A percentile compares a stretch with the other conserved stretches of the same genome.
Conservation (phyloP, 1,140 invertebrate genomes). For the Drosophila kohkoa region DNA sequence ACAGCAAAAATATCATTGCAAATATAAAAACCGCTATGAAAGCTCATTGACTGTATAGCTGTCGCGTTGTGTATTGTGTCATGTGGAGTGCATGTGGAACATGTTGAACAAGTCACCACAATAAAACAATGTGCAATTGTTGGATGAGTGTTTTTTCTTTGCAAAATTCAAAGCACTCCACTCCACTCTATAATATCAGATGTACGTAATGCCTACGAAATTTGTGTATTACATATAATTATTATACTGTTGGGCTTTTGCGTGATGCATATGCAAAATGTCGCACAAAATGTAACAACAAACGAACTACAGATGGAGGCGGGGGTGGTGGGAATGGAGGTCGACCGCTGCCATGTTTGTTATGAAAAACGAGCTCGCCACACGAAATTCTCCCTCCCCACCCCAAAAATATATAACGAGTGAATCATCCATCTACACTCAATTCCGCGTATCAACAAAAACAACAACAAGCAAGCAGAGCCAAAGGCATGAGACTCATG, state of each 20-base stretch:
- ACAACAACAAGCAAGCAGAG: conserved; percentile 34
- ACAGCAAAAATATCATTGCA: conserved; percentile 31
- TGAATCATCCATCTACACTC: conserved; percentile 64
- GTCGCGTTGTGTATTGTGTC: conserved; percentile 37
- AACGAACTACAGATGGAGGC: not conserved
- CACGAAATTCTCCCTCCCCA: conserved; percentile 49
- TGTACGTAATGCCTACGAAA: conserved; percentile 42
- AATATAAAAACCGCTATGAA: conserved; percentile 24
- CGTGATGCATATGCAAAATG: conserved; percentile 47
- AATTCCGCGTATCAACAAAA: conserved; percentile 69
- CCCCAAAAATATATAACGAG: conserved; percentile 30
- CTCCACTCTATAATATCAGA: conserved; percentile 24
- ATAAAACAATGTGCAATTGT: conserved; percentile 40
- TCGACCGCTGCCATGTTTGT: conserved; percentile 39
- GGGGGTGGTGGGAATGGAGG: conserved; percentile 5
- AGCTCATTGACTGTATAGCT: conserved; percentile 27
- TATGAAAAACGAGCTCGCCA: conserved; percentile 60
- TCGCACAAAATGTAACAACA: conserved; percentile 40
- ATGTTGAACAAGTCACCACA: conserved; percentile 48
- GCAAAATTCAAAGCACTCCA: conserved; percentile 2
- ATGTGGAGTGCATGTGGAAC: conserved; percentile 58
- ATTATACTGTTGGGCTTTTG: conserved; percentile 46
- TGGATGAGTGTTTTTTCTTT: conserved; percentile 16
- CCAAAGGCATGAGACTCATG: conserved; percentile 47
- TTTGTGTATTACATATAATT: conserved; percentile 40